Evolutionary conservation across 2,113 vertebrate genomes (phyloP), one percentile per base, ranked within the genome.

Genomic region (Ctenomys sociabilis): DNA sequence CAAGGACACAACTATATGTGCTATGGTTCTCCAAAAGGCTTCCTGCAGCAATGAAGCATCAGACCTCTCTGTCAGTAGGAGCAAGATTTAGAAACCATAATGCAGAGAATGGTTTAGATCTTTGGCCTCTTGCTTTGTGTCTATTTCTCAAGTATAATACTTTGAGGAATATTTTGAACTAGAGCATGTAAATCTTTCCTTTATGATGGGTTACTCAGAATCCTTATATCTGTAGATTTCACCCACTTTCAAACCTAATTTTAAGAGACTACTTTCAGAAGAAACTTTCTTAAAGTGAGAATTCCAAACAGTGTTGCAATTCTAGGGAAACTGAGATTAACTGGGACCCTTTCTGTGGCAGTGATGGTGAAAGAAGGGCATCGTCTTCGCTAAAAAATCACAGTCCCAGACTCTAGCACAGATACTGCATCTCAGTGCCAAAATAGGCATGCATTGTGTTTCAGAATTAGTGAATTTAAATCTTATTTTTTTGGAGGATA

Each of bases 381-480:
- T 75, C 40, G 2, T 64, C 45, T 72, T 81, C 40, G 70, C 35
- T 86, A 43, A 84, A 86, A 78, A 26, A 63, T 85, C 75, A 30
- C 72, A 85, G 75, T 80, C 72, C 88, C 64, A 35, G 77, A 78
- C 59, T 61, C 13, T 90, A 54, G 66, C 35, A 59, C 72, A 88
- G 81, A 40, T 63, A 70, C 40, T 93, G 35, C 54, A 40, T 88
- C 86, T 93, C 28, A 17, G 10, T 63, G 63, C 73, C 64, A 32
- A 66, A 66, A 61, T 75, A 59, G 22, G 57, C 61, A 54, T 32
- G 75, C n/a, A 92, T 93, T 0, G 5, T 81, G n/a, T 94, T 96
- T 96, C 95, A 43, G 78, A 88, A 83, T 43, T 85, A 93, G 64
- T 90, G 90, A 95, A 63, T 85, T 94, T 72, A 86, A 92, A 94